phyloP scores from a whole-genome alignment of 2,797 vertebrate genomes.

The Falco biarmicus region DNA sequence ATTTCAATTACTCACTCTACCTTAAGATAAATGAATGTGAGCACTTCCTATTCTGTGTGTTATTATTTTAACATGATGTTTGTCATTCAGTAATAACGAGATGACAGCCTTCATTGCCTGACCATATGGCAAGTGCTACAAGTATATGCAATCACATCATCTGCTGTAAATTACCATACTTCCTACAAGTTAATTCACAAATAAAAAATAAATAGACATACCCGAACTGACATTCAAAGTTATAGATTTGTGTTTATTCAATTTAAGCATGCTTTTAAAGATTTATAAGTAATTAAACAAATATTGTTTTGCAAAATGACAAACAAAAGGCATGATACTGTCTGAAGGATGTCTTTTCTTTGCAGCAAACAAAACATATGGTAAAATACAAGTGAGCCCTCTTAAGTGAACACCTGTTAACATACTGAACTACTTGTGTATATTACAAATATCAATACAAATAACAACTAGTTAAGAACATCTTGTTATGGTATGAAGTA shows the following conservation, averaged over 20 bases:
- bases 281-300: constrained; percentile 56
- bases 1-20: constrained; percentile 76
- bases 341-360: constrained; percentile 59
- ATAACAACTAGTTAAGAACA: constrained; percentile 52
- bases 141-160: constrained; percentile 77
- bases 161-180: constrained; percentile 80
- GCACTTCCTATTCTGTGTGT: constrained; percentile 72
- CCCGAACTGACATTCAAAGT: constrained; percentile 53
- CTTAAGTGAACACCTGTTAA: constrained; percentile 69
- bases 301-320: constrained; percentile 30
- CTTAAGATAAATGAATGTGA: constrained; percentile 76
- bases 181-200: constrained; percentile 79
- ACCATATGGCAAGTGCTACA: constrained; percentile 82
- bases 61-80: constrained; percentile 83
- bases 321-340: constrained; percentile 17
- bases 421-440: constrained; percentile 43
- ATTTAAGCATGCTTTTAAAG: constrained; percentile 50
- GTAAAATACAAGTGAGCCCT: constrained; percentile 60
- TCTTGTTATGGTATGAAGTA: not conserved
- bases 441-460: constrained; percentile 53
- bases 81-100: constrained; percentile 84
- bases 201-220: constrained; percentile 70
- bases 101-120: constrained; percentile 83
- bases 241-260: constrained; percentile 39
- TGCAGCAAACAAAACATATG: constrained; percentile 48